Percentiles rank a stretch among this genome's conserved stretches.
Evolutionary conservation across 2,797 vertebrate species (phyloP).

Genomic region (Manis crassicaudata): DNA sequence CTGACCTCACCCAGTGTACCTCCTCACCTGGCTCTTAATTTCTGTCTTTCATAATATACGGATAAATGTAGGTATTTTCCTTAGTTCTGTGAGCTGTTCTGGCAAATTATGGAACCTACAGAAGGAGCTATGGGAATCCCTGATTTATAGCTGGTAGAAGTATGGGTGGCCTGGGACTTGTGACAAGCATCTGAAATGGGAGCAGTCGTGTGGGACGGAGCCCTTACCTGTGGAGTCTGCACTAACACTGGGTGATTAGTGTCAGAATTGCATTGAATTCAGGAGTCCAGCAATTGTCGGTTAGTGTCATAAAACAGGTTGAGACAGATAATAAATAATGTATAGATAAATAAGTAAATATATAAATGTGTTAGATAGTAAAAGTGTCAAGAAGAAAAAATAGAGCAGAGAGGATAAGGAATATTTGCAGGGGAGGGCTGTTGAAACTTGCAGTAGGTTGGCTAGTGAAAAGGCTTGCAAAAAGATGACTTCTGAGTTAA

Average conservation of each 20-base stretch:
- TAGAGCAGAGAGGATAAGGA: background rate
- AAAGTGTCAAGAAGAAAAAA: background rate
- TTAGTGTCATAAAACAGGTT: background rate
- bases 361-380: background rate
- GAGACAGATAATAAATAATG: background rate
- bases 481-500: conserved; percentile 19
- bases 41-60: background rate
- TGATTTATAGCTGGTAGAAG: background rate
- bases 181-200: background rate
- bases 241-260: background rate
- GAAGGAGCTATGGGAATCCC: background rate
- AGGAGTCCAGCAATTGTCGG: no score
- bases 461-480: background rate
- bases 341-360: background rate
- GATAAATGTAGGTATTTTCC: background rate
- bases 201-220: background rate
- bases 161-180: background rate
- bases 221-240: background rate
- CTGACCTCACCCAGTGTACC: no score
- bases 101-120: background rate
- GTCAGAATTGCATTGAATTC: background rate
- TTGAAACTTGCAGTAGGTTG: background rate
- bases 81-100: background rate
- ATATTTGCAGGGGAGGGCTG: background rate
- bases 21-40: no score